A percentile compares a stretch with the other conserved stretches of the same genome.
Conservation (phyloP, 2,113 vertebrate species). For the Odontesthes bonariensis region DNA sequence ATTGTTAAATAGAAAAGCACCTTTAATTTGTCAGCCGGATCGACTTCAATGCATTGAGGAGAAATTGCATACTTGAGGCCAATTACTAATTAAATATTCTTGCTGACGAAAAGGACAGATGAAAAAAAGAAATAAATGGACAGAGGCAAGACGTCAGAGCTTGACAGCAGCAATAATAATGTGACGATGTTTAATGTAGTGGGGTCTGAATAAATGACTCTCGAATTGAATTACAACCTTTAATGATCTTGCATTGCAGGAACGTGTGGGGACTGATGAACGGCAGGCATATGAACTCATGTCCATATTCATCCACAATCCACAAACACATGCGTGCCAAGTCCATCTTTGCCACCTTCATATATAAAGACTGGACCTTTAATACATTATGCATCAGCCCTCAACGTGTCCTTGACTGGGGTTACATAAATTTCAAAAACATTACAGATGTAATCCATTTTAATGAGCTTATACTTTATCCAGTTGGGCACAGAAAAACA, state of each 20-base stretch:
- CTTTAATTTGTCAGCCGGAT: conserved; percentile 45
- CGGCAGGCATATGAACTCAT: conserved; percentile 1
- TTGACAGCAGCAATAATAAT: conserved; percentile 22
- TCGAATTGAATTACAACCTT: conserved; percentile 35
- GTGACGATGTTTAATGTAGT: conserved; percentile 12
- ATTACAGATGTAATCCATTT: conserved; percentile 81
- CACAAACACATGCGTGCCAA: conserved; percentile 15
- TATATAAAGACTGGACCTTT: conserved; percentile 40
- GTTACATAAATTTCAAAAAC: conserved; percentile 76
- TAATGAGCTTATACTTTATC: conserved; percentile 79
- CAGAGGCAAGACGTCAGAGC: conserved; percentile 11
- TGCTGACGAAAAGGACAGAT: conserved; percentile 37
- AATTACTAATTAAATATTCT: conserved; percentile 56
- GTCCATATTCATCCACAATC: conserved; percentile 15
- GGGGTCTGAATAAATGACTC: conserved; percentile 26
- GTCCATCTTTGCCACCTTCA: conserved; percentile 51
- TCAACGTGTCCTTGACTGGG: conserved; percentile 73
- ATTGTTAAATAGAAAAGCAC: conserved; percentile 40
- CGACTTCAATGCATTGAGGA: conserved; percentile 37
- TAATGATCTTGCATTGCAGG: conserved; percentile 20
- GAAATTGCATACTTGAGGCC: conserved; percentile 29
- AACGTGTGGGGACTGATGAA: not conserved
- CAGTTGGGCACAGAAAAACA: conserved; percentile 44
- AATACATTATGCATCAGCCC: conserved; percentile 77
- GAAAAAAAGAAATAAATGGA: conserved; percentile 45